phyloP scores from a whole-genome alignment of 1,140 invertebrate species.

The Leptinotarsa defecta region DNA sequence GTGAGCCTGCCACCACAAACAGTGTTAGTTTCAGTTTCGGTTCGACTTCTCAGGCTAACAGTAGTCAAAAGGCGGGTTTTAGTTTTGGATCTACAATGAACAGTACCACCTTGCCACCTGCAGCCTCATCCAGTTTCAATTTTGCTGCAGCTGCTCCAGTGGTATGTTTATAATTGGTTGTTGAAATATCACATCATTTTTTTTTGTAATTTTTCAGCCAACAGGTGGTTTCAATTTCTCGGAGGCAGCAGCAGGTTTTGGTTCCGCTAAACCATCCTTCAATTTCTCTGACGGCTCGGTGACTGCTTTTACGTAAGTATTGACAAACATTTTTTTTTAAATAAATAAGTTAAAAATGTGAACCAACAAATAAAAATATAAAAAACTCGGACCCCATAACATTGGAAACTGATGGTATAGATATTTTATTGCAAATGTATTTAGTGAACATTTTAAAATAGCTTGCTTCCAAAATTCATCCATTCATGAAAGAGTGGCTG shows the following conservation, averaged over 20 bases:
- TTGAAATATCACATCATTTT: background rate
- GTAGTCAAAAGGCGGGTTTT: slow-evolving; percentile 43
- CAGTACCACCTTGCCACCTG: slow-evolving; percentile 11
- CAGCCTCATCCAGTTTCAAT: slow-evolving; percentile 33
- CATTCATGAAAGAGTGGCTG: too few species aligned
- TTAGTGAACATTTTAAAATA: too few species aligned
- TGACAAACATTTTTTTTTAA: too few species aligned
- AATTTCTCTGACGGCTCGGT: slow-evolving; percentile 24
- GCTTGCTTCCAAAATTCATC: too few species aligned
- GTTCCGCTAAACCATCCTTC: slow-evolving; percentile 35
- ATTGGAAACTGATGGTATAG: too few species aligned
- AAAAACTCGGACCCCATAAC: too few species aligned
- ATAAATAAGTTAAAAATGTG: too few species aligned
- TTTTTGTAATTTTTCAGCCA: background rate
- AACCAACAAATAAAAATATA: too few species aligned
- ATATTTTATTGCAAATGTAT: too few species aligned
- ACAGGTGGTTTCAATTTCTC: slow-evolving; percentile 42
- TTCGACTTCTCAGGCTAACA: slow-evolving; percentile 32
- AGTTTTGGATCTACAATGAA: slow-evolving; percentile 44
- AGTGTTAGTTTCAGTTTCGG: slow-evolving; percentile 47
- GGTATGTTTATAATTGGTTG: slow-evolving; percentile 33
- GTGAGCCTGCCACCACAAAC: background rate
- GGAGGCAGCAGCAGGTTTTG: slow-evolving; percentile 21
- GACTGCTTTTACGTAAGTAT: slow-evolving; percentile 20
- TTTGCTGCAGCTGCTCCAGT: slow-evolving; percentile 38